Evolutionary conservation across 2,797 vertebrate genomes (phyloP), one percentile per base, ranked within the genome.

Genomic region (Gymnodraco acuticeps): DNA sequence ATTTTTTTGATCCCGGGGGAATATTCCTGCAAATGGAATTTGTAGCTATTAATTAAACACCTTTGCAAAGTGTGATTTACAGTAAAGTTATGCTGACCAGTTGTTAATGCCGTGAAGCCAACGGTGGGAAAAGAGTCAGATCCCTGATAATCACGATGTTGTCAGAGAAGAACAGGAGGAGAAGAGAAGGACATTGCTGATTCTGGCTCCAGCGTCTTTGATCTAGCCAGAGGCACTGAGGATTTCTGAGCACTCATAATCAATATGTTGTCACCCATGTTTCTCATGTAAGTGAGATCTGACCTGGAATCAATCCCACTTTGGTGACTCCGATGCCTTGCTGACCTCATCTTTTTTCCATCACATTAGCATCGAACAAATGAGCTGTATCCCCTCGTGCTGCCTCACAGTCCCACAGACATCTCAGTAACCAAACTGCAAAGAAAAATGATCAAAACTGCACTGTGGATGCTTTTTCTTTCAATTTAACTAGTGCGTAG

Each of bases 241-340:
- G 80, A 87, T 82, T 90, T 89, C 91, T 81, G 68, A 87, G 82
- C 80, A 81, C 74, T 82, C 73, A 63, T 75, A 86, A 93, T 94
- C 89, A 75, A 94, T 94, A 87, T 48, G 54, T 90, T 88, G 88
- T 89, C 87, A 92, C 70, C 81, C 85, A 81, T 91, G 90, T 92
- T 92, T 91, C 85, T 92, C 87, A 89, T 92, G 85, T 88, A 89
- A 90, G 86, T 87, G 87, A 91, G 86, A 92, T 89, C 85, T 88
- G 89, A 93, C 92, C 89, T 88, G 84, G 87, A 93, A 94, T 93
- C 93, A 90, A 90, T 94, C 70, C 66, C 73, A 85, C 86, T 84
- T 82, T 81, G 82, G 87, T 83, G 84, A 85, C 83, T 88, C 60
- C 8, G 13, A 63, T 81, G 84, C 75, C 73, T 78, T 79, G 84